phyloP scores from a whole-genome alignment of 2,888 invertebrate species.

The Zelleria hepariella region DNA sequence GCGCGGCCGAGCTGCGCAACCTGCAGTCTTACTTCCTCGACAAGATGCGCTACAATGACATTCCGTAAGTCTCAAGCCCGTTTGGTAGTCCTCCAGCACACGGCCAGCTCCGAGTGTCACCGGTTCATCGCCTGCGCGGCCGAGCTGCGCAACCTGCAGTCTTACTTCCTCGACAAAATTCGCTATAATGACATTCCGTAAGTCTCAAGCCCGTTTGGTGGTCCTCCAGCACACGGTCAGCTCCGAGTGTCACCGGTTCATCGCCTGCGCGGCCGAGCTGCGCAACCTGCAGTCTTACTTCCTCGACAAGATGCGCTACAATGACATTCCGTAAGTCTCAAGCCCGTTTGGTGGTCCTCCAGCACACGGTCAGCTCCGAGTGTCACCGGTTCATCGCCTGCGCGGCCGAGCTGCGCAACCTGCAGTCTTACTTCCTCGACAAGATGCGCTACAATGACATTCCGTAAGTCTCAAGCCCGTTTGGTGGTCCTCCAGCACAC shows the following conservation, averaged over 20 bases:
- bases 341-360: no score
- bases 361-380: conserved; percentile 38
- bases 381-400: conserved; percentile 38
- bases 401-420: conserved; percentile 38
- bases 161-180: conserved; percentile 20
- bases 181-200: conserved; percentile 36
- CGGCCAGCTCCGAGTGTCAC: conserved; percentile 37
- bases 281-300: conserved; percentile 37
- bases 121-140: conserved; percentile 40
- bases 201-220: conserved; percentile 45
- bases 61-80: conserved; percentile 45
- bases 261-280: conserved; percentile 41
- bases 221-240: conserved; percentile 49
- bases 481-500: conserved; percentile 43
- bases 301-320: conserved; percentile 14
- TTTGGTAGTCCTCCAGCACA: conserved; percentile 49
- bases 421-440: conserved; percentile 32
- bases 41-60: conserved; percentile 21
- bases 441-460: conserved; percentile 24
- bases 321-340: conserved; percentile 45
- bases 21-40: conserved; percentile 33
- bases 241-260: conserved; percentile 33
- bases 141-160: conserved; percentile 38
- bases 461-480: no score
- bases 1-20: conserved; percentile 42